Percentiles rank a stretch among this genome's conserved stretches.
These are phyloP conservation scores for Xestia xanthographa DNA, from an alignment of 2,888 invertebrate genomes.

Conservation along the genomic window DNA sequence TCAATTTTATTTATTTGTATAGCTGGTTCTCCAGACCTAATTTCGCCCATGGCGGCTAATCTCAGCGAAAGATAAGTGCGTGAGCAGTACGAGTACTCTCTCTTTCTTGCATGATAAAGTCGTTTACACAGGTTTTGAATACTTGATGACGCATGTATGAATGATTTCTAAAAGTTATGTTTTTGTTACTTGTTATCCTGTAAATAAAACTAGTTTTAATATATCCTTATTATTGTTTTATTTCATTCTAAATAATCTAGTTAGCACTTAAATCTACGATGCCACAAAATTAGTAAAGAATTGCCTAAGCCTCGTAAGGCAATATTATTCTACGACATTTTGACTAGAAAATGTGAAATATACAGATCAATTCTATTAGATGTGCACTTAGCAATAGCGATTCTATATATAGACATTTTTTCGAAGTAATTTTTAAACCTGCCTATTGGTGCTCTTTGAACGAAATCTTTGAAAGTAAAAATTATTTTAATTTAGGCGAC, in stretches of 20 bases:
- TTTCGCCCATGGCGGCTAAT: too few relatives aligned
- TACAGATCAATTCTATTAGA: background rate
- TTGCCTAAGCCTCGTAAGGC: too few relatives aligned
- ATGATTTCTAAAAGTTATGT: background rate
- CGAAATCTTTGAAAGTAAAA: too few relatives aligned
- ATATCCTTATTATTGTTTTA: conserved; percentile 13
- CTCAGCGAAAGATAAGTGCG: too few relatives aligned
- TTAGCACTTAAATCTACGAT: background rate
- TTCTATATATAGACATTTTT: background rate
- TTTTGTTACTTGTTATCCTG: conserved; percentile 35
- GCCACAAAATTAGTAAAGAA: background rate
- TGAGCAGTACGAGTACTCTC: too few relatives aligned
- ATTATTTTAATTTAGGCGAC: too few relatives aligned
- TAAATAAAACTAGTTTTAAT: conserved; percentile 61
- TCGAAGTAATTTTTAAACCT: background rate
- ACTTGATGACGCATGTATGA: background rate
- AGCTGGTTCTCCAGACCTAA: too few relatives aligned
- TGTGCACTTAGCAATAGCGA: background rate
- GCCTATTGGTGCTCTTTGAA: too few relatives aligned
- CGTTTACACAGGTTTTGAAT: background rate
- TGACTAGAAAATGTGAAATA: background rate
- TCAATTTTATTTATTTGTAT: too few relatives aligned
- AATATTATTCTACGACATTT: too few relatives aligned
- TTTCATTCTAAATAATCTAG: conserved; percentile 6
- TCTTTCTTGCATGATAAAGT: too few relatives aligned